phyloP scores from a whole-genome alignment of 1,140 invertebrate genomes.

The Nasonia longicornis region DNA sequence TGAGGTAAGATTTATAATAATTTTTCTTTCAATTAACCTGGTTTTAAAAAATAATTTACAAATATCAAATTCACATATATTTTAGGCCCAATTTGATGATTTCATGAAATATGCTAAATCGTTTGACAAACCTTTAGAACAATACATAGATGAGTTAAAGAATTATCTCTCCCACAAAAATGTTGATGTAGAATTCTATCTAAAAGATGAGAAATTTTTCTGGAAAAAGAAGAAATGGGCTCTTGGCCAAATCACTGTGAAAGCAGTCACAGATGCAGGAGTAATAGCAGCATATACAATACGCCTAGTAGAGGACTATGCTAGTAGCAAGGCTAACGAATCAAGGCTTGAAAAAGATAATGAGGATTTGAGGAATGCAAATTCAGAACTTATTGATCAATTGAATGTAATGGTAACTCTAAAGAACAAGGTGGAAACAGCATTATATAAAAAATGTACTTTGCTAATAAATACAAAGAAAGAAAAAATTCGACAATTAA shows the following conservation, averaged over 20 bases:
- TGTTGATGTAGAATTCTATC: constrained; percentile 47
- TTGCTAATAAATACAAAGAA: constrained; percentile 55
- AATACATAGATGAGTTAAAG: constrained; percentile 48
- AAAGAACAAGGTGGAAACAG: constrained; percentile 49
- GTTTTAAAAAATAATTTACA: neutral
- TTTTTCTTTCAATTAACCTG: neutral
- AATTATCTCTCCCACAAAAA: constrained; percentile 46
- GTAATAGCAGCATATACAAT: constrained; percentile 27
- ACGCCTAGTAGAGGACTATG: constrained; percentile 40
- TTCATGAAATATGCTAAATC: constrained; percentile 20
- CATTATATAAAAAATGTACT: constrained; percentile 50
- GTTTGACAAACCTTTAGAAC: constrained; percentile 42
- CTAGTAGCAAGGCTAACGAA: neutral
- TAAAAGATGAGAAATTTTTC: constrained; percentile 44
- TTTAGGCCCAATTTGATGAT: constrained; percentile 29
- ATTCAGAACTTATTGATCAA: constrained; percentile 36
- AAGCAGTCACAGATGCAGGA: constrained; percentile 40
- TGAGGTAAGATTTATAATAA: constrained; percentile 40
- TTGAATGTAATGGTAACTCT: constrained; percentile 44
- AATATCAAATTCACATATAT: neutral
- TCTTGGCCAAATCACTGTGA: constrained; percentile 49
- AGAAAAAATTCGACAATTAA: constrained; percentile 50
- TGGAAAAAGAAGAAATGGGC: constrained; percentile 49
- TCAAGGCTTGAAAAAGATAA: constrained; percentile 47
- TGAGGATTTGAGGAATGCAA: constrained; percentile 32